Evolutionary conservation across 30 jellyfish, hydroid and myxozoan genomes (phyloP).

Genomic region (Catostylus mosaicus): DNA sequence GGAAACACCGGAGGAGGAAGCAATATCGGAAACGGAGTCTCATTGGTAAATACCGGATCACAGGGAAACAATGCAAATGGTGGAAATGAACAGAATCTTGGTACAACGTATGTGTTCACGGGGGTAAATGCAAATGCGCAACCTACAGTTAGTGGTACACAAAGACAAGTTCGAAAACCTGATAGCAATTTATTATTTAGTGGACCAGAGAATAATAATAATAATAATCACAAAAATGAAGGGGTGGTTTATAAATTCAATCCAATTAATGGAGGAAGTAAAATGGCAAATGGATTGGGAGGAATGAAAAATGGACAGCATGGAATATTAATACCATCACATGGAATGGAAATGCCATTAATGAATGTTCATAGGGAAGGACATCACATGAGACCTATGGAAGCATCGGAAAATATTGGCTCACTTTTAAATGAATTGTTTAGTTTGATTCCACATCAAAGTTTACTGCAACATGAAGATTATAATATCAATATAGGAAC

Average conservation of each 20-base stretch:
- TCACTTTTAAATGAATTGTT: conserved; percentile 42
- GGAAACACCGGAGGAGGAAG: conserved; percentile 13
- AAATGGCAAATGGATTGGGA: neutral
- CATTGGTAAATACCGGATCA: conserved; percentile 20
- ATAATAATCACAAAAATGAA: neutral
- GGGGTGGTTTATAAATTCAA: conserved; percentile 24
- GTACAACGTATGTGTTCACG: conserved; percentile 50
- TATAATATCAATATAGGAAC: conserved; percentile 36
- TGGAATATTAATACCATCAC: conserved; percentile 49
- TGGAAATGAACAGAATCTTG: conserved; percentile 25
- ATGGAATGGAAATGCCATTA: conserved; percentile 7
- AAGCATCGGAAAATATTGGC: conserved; percentile 58
- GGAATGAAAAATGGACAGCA: neutral
- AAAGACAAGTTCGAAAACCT: conserved; percentile 43
- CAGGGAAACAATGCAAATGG: conserved; percentile 35
- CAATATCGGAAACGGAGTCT: conserved; percentile 7
- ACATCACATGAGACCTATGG: conserved; percentile 56
- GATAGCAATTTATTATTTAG: conserved; percentile 19
- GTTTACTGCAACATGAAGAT: too few relatives aligned
- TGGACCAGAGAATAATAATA: neutral
- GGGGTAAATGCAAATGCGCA: conserved; percentile 33
- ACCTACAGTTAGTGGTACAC: conserved; percentile 65
- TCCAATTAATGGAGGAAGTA: conserved; percentile 21
- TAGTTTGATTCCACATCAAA: conserved; percentile 33
- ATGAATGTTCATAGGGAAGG: conserved; percentile 55